These are phyloP conservation scores for Morbakka virulenta DNA, from an alignment of 30 jellyfish, hydroid and myxozoan genomes.

Conservation along the genomic window DNA sequence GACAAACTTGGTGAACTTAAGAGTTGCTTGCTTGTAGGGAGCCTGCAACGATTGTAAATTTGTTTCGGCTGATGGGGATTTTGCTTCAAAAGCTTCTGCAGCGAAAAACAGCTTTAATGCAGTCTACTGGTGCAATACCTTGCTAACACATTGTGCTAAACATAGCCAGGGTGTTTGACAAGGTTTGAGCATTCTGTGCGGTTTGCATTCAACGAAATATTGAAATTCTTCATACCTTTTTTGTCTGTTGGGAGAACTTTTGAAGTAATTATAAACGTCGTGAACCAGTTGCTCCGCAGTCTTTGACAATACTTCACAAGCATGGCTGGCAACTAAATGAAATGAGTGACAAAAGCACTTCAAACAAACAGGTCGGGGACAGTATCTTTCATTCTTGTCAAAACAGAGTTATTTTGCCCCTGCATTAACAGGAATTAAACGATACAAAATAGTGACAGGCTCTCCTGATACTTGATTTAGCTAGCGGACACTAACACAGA, in stretches of 20 bases:
- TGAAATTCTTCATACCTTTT: slow-evolving; percentile 28
- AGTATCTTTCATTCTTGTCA: slow-evolving; percentile 29
- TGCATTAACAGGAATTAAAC: slow-evolving; percentile 44
- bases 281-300: slow-evolving; percentile 40
- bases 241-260: slow-evolving; percentile 16
- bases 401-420: slow-evolving; percentile 22
- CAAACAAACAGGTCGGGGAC: slow-evolving; percentile 20
- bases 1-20: neutral
- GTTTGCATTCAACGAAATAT: slow-evolving; percentile 21
- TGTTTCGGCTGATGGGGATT: slow-evolving; percentile 28
- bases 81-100: slow-evolving; percentile 18
- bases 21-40: slow-evolving; percentile 7
- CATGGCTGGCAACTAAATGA: slow-evolving; percentile 46
- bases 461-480: neutral
- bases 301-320: slow-evolving; percentile 18
- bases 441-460: slow-evolving; percentile 23
- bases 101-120: slow-evolving; percentile 30
- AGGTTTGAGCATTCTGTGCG: slow-evolving; percentile 15
- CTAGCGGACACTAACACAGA: slow-evolving; percentile 13
- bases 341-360: slow-evolving; percentile 38
- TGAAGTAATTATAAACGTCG: slow-evolving; percentile 13
- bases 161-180: slow-evolving; percentile 15
- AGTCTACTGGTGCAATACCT: slow-evolving; percentile 49
- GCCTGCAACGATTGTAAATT: slow-evolving; percentile 2
- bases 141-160: slow-evolving; percentile 3